Evolutionary conservation across 2,113 vertebrate genomes (phyloP).

Genomic region (Pelodiscus sinensis): DNA sequence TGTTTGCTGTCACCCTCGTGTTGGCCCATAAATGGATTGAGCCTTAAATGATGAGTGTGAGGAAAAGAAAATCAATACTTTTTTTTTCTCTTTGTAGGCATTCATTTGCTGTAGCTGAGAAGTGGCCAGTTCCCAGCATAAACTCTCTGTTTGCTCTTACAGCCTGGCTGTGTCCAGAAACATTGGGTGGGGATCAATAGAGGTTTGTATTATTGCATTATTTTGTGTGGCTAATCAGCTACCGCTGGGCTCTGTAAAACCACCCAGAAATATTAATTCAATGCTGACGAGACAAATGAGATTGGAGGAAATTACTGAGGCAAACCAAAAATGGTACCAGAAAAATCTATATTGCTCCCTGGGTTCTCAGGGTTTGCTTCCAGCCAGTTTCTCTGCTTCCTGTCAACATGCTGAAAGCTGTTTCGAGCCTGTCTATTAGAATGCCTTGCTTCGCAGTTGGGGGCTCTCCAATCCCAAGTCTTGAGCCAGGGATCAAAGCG

Average conservation of each 20-base stretch:
- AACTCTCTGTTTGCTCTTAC: not conserved
- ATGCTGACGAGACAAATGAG: not conserved
- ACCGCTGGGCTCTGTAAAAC: not conserved
- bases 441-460: not conserved
- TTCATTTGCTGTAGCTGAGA: not conserved
- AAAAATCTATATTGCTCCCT: not conserved
- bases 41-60: constrained; percentile 9
- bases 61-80: constrained; percentile 26
- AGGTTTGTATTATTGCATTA: not conserved
- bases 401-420: not conserved
- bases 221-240: not conserved
- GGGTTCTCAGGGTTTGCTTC: not conserved
- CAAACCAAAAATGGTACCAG: not conserved
- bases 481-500: not conserved
- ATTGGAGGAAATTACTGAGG: not conserved
- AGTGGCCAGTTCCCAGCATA: not conserved
- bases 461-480: not conserved
- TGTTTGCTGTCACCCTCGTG: not conserved
- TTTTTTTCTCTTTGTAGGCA: not conserved
- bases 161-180: not conserved
- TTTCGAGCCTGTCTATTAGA: not conserved
- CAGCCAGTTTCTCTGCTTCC: not conserved
- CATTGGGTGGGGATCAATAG: not conserved
- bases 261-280: not conserved
- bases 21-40: not conserved